A percentile compares a stretch with the other conserved stretches of the same genome.
Evolutionary conservation across 2,797 vertebrate species (phyloP).

Genomic region (Bovichtus variegatus): DNA sequence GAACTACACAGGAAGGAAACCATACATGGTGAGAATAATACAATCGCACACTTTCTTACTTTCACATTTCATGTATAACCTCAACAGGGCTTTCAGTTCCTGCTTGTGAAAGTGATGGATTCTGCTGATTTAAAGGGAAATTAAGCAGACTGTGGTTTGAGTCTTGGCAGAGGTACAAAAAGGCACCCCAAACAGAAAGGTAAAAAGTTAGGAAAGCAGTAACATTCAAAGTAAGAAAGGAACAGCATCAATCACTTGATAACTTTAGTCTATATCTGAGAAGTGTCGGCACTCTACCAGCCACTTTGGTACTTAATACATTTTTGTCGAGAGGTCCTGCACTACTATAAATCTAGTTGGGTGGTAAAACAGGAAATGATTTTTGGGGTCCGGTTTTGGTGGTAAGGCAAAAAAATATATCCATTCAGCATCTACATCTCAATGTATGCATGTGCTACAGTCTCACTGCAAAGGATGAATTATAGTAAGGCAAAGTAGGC

Average conservation of each 20-base stretch:
- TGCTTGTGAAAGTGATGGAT: conserved; percentile 9
- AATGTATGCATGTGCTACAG: neutral
- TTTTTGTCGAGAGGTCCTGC: neutral
- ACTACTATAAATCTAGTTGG: neutral
- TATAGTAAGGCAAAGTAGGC: neutral
- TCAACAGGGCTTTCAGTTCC: conserved; percentile 39
- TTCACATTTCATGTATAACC: conserved; percentile 16
- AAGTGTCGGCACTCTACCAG: neutral
- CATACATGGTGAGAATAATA: conserved; percentile 19
- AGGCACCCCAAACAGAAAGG: neutral
- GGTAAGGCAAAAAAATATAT: neutral
- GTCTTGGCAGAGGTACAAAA: neutral
- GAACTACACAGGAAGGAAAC: conserved; percentile 31
- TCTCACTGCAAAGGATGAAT: neutral
- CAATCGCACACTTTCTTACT: conserved; percentile 19
- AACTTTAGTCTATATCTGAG: neutral
- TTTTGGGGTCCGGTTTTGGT: neutral
- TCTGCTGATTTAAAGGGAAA: conserved; percentile 25
- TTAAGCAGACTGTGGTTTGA: conserved; percentile 12
- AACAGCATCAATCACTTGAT: neutral
- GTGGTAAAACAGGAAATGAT: conserved; percentile 8
- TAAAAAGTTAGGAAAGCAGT: neutral
- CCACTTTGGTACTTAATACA: neutral
- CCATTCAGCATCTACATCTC: neutral
- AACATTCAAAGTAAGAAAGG: neutral